Percentiles rank a stretch among this genome's conserved stretches.
Conservation (phyloP, 2,888 invertebrate species). For the Halocaridina rubra region DNA sequence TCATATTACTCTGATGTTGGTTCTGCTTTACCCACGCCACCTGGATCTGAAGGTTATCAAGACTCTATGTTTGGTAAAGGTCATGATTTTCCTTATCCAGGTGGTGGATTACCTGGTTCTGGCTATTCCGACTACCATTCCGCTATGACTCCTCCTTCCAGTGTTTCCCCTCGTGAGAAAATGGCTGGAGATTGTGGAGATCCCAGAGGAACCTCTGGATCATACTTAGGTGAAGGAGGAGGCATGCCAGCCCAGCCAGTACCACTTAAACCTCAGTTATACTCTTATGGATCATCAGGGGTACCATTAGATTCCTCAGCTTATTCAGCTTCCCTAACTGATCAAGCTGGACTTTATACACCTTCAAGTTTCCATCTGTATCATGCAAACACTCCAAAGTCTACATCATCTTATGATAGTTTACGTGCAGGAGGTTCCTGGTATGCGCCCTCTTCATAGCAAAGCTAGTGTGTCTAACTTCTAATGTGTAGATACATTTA, state of each 20-base stretch:
- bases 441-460: slow-evolving; percentile 61
- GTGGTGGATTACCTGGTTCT: slow-evolving; percentile 21
- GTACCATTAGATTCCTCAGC: slow-evolving; percentile 54
- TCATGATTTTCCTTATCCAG: slow-evolving; percentile 56
- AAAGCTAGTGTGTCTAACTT: slow-evolving; percentile 5
- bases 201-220: slow-evolving; percentile 42
- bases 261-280: slow-evolving; percentile 91
- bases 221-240: slow-evolving; percentile 65
- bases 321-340: slow-evolving; percentile 70
- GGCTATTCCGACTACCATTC: slow-evolving; percentile 71
- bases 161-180: slow-evolving; percentile 92
- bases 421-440: slow-evolving; percentile 52
- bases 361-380: slow-evolving; percentile 86
- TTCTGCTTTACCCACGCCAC: slow-evolving; percentile 87
- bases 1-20: slow-evolving; percentile 64
- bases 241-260: slow-evolving; percentile 76
- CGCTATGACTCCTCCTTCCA: slow-evolving; percentile 97
- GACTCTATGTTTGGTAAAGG: slow-evolving; percentile 58
- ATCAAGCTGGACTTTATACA: slow-evolving; percentile 87
- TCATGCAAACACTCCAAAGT: slow-evolving; percentile 73
- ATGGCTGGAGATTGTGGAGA: slow-evolving; percentile 57
- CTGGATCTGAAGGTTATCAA: slow-evolving; percentile 80
- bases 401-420: slow-evolving; percentile 59
- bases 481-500: too few relatives aligned
- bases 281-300: slow-evolving; percentile 71